These are phyloP conservation scores for Spongilla lacustris DNA, from an alignment of 37 sponge, comb jelly and placozoan genomes.

Conservation along the genomic window DNA sequence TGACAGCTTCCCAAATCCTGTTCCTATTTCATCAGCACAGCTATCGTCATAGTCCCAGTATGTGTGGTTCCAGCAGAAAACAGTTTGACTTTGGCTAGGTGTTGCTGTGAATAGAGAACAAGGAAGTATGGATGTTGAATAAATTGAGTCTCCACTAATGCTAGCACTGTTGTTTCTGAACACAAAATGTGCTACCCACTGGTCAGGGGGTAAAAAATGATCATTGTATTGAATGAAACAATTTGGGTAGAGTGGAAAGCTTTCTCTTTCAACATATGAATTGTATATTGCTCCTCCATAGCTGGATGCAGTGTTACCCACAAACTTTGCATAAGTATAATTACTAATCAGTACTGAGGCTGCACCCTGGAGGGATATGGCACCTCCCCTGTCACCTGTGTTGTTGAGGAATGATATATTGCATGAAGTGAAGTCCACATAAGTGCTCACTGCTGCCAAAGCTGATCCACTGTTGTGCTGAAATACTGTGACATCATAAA, in stretches of 20 bases:
- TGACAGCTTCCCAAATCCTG: background rate
- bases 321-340: conserved; percentile 16
- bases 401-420: conserved; percentile 28
- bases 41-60: background rate
- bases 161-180: conserved; percentile 28
- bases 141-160: conserved; percentile 31
- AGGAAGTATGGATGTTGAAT: conserved; percentile 46
- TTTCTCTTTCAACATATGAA: conserved; percentile 17
- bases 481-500: conserved; percentile 15
- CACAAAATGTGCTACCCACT: conserved; percentile 5
- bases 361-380: conserved; percentile 42
- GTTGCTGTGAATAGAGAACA: conserved; percentile 5
- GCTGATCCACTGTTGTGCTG: conserved; percentile 42
- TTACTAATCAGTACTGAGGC: conserved; percentile 2
- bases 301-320: conserved; percentile 31
- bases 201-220: background rate
- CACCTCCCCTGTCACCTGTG: conserved; percentile 60
- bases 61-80: background rate
- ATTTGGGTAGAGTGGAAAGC: background rate
- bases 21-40: background rate
- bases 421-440: conserved; percentile 15
- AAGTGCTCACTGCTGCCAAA: conserved; percentile 28
- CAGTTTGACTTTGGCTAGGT: background rate
- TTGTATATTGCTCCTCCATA: conserved; percentile 63
- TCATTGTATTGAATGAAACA: conserved; percentile 49